Base-by-base conservation (phyloP, 1,140 invertebrate species). In the Sitodiplosis mosellana region DNA sequence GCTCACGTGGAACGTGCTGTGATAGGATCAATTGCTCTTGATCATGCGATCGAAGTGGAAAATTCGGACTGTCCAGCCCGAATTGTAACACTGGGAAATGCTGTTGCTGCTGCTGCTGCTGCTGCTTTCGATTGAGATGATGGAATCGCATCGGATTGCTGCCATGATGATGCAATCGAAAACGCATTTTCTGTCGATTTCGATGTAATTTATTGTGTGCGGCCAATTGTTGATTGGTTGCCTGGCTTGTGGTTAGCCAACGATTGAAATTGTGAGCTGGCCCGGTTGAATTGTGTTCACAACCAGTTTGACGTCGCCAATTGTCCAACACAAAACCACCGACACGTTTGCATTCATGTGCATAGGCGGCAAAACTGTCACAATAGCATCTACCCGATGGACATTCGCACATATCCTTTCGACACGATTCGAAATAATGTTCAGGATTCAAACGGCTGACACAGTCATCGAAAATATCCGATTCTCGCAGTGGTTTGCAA, bases 371-470 rank as follows among this genome's bases (percentile, higher is more conserved):
- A 51, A 92, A 78, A 43, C 85, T 83, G 55, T 91, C 87, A 62
- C 90, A 94, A 59, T 89, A 85, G 58, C 89, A 93, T 48, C 75
- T 69, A 2, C 73, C 71, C n/a, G 72, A 70, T 1, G 80, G 77
- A 68, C 90, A 94, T 58, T 90, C 85, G 61, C 88, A 91, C 68
- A 91, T 88, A 62, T 94, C 90, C 58, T 84, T 71, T 49, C 83
- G 72, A 64, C 90, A 95, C 0, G 88, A 83, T 65, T 80, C 81
- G 56, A 80, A 82, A 60, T 87, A 91, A 59, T 84, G 80, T 42
- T 72, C 69, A 33, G 77, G 76, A 59, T 83, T 84, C 41, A 90
- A 72, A 54, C 77, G 78, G 50, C 72, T 75, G 51, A 80, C 75
- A 55, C 87, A 91, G 2, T 75, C 66, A 27, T 70, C 64, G 55